A percentile compares a stretch with the other conserved stretches of the same genome.
These are phyloP conservation scores for Samia ricini DNA, from an alignment of 1,140 invertebrate species.

Conservation along the genomic window DNA sequence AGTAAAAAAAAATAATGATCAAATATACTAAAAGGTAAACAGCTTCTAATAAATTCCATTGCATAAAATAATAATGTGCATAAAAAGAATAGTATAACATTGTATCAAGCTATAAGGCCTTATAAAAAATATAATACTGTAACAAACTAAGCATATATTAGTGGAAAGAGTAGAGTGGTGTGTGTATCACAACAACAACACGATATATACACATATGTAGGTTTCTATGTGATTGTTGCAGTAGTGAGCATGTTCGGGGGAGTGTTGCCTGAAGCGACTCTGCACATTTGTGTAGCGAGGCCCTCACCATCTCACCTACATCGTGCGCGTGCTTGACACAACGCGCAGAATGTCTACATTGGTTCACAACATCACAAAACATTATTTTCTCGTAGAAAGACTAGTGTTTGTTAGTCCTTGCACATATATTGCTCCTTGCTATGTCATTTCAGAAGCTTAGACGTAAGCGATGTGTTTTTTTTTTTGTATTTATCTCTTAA, in stretches of 20 bases:
- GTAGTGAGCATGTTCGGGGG: conserved; percentile 22
- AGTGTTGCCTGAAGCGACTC: conserved; percentile 26
- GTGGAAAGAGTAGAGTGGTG: background rate
- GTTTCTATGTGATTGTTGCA: conserved; percentile 1
- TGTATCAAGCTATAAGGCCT: no score
- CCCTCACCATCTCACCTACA: conserved; percentile 37
- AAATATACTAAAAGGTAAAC: no score
- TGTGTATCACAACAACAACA: background rate
- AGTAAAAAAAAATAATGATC: no score
- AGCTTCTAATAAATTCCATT: no score
- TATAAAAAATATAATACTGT: background rate
- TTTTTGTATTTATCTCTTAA: no score
- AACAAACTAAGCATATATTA: background rate
- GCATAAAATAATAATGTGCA: no score
- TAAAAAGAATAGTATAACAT: no score
- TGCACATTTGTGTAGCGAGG: conserved; percentile 37
- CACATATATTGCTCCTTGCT: no score
- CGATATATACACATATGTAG: background rate
- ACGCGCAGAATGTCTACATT: conserved; percentile 31
- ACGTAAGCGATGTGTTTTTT: no score
- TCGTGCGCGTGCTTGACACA: conserved; percentile 31
- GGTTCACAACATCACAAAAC: conserved; percentile 14
- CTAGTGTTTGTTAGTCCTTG: background rate
- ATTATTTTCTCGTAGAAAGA: background rate
- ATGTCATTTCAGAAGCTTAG: no score